A percentile compares a stretch with the other conserved stretches of the same genome.
phyloP scores from a whole-genome alignment of 1,140 invertebrate genomes.

The Drosophila sucinea region DNA sequence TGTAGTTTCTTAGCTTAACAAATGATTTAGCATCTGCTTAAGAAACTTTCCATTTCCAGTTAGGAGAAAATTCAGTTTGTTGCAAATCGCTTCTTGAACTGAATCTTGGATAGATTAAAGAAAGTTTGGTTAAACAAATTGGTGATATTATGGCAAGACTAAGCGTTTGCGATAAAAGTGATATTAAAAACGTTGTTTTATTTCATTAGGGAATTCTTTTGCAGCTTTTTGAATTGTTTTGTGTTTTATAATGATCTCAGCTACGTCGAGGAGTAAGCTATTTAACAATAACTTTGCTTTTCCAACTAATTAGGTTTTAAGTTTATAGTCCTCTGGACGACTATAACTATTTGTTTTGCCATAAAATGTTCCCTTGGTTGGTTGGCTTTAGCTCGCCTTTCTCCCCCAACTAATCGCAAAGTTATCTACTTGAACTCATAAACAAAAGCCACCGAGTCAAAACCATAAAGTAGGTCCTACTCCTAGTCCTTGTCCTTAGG shows the following conservation, averaged over 20 bases:
- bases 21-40: no score
- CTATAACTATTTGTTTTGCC: conserved; percentile 42
- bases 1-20: no score
- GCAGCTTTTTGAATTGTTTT: background rate
- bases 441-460: conserved; percentile 49
- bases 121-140: no score
- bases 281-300: conserved; percentile 8
- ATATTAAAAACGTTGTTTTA: no score
- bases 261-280: background rate
- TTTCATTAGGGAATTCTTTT: conserved; percentile 10
- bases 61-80: no score
- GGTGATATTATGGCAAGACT: no score
- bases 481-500: conserved; percentile 36
- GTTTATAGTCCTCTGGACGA: conserved; percentile 14
- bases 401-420: conserved; percentile 48
- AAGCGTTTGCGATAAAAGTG: no score
- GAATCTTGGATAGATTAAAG: no score
- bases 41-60: no score
- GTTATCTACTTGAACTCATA: conserved; percentile 50
- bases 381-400: background rate
- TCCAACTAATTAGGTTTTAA: conserved; percentile 12
- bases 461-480: conserved; percentile 21
- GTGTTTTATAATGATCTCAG: background rate
- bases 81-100: no score
- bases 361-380: conserved; percentile 35